Evolutionary conservation across 2,888 invertebrate species (phyloP).

Genomic region (Molorchus minor): DNA sequence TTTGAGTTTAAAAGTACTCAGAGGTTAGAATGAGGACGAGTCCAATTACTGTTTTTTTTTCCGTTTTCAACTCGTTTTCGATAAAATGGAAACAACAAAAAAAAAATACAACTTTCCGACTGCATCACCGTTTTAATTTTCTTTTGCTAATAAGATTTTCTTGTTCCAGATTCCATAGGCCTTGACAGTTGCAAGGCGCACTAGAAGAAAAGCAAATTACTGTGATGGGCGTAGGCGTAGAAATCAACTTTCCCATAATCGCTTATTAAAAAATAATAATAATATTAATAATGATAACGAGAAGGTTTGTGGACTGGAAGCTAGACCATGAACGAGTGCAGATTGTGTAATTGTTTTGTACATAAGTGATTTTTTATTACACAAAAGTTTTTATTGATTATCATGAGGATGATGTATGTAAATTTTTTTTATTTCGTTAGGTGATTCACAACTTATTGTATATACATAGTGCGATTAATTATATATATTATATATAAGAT

Average conservation of each 20-base stretch:
- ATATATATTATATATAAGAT: constrained; percentile 36
- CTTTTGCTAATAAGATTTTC: too few species aligned
- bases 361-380: constrained; percentile 62
- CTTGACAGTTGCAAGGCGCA: constrained; percentile 76
- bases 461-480: constrained; percentile 49
- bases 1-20: too few species aligned
- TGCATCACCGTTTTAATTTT: too few species aligned
- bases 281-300: constrained; percentile 4
- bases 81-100: too few species aligned
- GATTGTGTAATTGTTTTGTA: constrained; percentile 57
- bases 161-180: constrained; percentile 76
- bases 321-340: constrained; percentile 34
- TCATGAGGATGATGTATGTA: constrained; percentile 53
- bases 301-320: constrained; percentile 26
- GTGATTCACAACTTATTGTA: constrained; percentile 49
- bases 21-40: too few species aligned
- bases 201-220: constrained; percentile 63
- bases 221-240: constrained; percentile 64
- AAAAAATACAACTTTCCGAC: too few species aligned
- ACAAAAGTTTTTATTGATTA: constrained; percentile 50
- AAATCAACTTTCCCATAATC: constrained; percentile 60
- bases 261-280: constrained; percentile 50
- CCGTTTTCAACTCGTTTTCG: too few species aligned
- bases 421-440: constrained; percentile 43
- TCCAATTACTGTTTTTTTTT: too few species aligned